Evolutionary conservation across 2,888 invertebrate genomes (phyloP).

Genomic region (Sipha maydis): DNA sequence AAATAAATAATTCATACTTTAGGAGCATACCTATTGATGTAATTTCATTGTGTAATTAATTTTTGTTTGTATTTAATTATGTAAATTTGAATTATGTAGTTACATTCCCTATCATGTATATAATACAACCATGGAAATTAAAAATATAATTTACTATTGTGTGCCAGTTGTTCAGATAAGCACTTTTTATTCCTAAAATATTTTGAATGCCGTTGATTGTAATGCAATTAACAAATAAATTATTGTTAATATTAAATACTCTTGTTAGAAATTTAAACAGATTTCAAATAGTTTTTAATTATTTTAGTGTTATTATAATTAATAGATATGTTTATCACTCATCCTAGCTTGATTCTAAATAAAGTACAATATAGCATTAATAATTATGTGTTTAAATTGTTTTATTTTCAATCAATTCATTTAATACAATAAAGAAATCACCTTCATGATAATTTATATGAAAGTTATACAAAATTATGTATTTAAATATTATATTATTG

Average conservation of each 20-base stretch:
- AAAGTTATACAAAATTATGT: too few species aligned
- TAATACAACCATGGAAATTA: constrained; percentile 9
- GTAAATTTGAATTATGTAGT: constrained; percentile 22
- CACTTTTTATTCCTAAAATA: constrained; percentile 49
- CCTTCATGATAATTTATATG: too few species aligned
- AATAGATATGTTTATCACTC: constrained; percentile 42
- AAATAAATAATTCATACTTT: constrained; percentile 45
- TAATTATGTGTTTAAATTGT: constrained; percentile 34
- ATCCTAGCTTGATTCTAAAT: constrained; percentile 56
- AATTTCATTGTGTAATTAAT: constrained; percentile 11
- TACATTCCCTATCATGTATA: constrained; percentile 41
- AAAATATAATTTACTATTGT: constrained; percentile 37
- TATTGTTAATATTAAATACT: constrained; percentile 40
- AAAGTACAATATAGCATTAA: constrained; percentile 52
- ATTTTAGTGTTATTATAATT: constrained; percentile 40
- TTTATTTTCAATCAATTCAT: neutral
- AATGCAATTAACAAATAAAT: neutral
- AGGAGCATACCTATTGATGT: constrained; percentile 14
- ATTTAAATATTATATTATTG: too few species aligned
- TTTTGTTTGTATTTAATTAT: constrained; percentile 37
- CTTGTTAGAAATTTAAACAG: constrained; percentile 39
- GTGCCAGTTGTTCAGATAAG: constrained; percentile 48
- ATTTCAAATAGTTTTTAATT: constrained; percentile 40
- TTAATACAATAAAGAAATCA: neutral
- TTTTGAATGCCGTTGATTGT: constrained; percentile 28